Base-by-base conservation (phyloP, 1,140 invertebrate genomes). In the Drosophila dunni region DNA sequence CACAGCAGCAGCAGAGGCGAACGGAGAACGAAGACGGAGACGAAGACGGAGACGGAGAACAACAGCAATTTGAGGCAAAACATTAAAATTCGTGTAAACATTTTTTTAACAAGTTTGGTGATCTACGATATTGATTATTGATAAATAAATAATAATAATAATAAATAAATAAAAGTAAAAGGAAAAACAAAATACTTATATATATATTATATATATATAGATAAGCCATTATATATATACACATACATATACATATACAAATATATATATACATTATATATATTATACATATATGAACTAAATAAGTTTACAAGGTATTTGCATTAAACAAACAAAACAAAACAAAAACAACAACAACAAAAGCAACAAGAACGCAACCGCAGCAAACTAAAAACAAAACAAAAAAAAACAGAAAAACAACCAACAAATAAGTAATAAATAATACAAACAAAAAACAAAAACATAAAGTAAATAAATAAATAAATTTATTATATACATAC, bases 91-190 rank as follows among this genome's bases (percentile, higher is more conserved):
- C 77, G 70, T 89, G 71, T 85, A 88, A 81, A 91, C 81, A 91
- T 86, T 89, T 89, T 89, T 88, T 91, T 89, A 91, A 90, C 76
- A 91, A 91, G 85, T 90, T 91, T 85, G 90, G 90, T 91, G 90
- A 91, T 91, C 84, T 91, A 91, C 81, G 89, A 91, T 91, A 91
- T 91, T 91, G 90, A 89, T 84, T 90, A 88, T 89, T 89, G 77
- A 89, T 86, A 86, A 85, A 78, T 79, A 78, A 70, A 70, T 64
- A 76, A 75, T 67, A 56, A 75, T 67, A 56, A 29, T 29, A 29
- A 29, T 29, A 29, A 29, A 29, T 29, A 29, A 29, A 29, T 29
- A 29, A 29, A 29, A 29, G 6, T 29, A 29, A 29, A 29, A 29
- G 5, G 6, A 29, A 29, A 29, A 29, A 51, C 65, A 62, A 83